Evolutionary conservation across 2,888 invertebrate genomes (phyloP), one percentile per base, ranked within the genome.

Genomic region (Ischnura elegans): DNA sequence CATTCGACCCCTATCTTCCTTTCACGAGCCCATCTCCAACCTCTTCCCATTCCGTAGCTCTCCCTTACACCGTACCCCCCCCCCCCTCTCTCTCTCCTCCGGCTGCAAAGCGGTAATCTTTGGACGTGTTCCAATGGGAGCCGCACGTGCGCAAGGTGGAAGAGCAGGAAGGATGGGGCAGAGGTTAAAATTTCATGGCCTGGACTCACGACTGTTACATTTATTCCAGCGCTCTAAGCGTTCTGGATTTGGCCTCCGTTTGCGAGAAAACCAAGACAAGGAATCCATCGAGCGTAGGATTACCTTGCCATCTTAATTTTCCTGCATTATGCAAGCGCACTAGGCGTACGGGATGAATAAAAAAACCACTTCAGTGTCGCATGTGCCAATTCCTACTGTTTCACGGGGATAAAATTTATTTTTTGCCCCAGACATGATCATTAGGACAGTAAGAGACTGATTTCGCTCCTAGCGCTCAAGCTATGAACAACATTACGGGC

Each of bases 191-290:
- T 76, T 76, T 76, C 76, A 76, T 76, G 76, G 76, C 76, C 36
- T 76, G 76, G 76, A 76, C 76, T 76, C 76, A 76, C 36, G 76
- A 36, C 29, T 76, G 76, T 76, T 76, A 76, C 76, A 76, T 76
- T 76, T 76, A 76, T 76, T 76, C 76, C 61, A 4, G n/a, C 61
- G 1, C 21, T 25, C 36, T 76, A 76, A 76, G 76, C 76, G 76
- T 36, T 76, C 76, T 13, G 36, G 76, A 76, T 76, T 76, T 76
- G 76, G 36, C 36, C 76, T 76, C 36, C 76, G 76, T 36, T 76
- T 10, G 76, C 29, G 10, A 36, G 61, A 36, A 76, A 10, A 76
- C 36, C 36, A 76, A 76, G 76, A 76, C 5, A 36, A 76, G 76
- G 16, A 76, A 36, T 76, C 76, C 16, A 76, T 76, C 36, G 61